These are phyloP conservation scores for Amphimallon solstitiale DNA, from an alignment of 2,888 invertebrate species.

Conservation along the genomic window DNA sequence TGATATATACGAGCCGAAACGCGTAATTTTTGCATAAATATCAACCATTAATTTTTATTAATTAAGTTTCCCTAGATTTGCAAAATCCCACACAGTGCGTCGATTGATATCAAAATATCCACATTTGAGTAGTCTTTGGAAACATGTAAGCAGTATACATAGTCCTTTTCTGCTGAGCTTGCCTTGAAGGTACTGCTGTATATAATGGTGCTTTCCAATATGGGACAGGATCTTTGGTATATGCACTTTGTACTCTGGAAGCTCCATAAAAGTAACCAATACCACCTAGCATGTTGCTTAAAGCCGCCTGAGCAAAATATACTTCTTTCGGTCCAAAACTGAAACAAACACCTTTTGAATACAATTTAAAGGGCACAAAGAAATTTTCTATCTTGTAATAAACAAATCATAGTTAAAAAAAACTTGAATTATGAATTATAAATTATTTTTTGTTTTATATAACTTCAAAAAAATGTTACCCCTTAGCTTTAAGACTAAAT, in stretches of 20 bases:
- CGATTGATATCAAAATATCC: too few relatives aligned
- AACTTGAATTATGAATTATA: not conserved
- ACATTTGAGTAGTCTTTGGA: too few relatives aligned
- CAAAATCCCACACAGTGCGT: too few relatives aligned
- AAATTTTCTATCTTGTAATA: too few relatives aligned
- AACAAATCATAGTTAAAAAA: too few relatives aligned
- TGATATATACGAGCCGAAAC: too few relatives aligned
- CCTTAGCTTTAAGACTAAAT: slow-evolving; percentile 80
- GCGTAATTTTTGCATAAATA: too few relatives aligned
- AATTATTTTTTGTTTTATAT: not conserved
- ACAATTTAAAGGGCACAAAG: too few relatives aligned
- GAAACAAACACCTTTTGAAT: too few relatives aligned
- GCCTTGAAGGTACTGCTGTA: slow-evolving; percentile 87
- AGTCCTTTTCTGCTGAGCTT: slow-evolving; percentile 28
- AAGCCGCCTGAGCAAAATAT: slow-evolving; percentile 80
- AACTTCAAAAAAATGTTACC: slow-evolving; percentile 5
- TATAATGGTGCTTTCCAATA: slow-evolving; percentile 95
- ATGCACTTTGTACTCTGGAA: slow-evolving; percentile 82
- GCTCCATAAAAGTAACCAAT: slow-evolving; percentile 97
- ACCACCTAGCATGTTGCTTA: slow-evolving; percentile 95
- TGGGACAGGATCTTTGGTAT: slow-evolving; percentile 86
- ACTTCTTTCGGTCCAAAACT: slow-evolving; percentile 73
- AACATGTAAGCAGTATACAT: too few relatives aligned
- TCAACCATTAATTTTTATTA: too few relatives aligned
- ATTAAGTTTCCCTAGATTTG: too few relatives aligned